Evolutionary conservation across 2,888 invertebrate species (phyloP).

Genomic region (Erynnis tages): DNA sequence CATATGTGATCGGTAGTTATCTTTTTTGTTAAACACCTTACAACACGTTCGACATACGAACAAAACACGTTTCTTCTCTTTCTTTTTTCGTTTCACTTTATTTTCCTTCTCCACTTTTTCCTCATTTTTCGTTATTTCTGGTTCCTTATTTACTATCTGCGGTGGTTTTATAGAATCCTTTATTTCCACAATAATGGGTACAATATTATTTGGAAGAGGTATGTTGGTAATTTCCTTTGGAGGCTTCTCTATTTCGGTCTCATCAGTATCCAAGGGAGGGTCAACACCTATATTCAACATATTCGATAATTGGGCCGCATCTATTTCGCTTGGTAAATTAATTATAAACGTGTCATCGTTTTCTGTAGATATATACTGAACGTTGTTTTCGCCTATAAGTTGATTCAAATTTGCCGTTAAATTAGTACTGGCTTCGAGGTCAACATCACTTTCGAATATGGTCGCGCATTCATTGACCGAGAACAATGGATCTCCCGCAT

Average conservation of each 20-base stretch:
- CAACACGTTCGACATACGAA: slow-evolving; percentile 62
- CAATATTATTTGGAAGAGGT: slow-evolving; percentile 31
- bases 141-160: neutral
- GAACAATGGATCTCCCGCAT: slow-evolving; percentile 41
- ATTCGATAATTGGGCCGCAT: slow-evolving; percentile 68
- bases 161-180: neutral
- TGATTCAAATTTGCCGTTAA: slow-evolving; percentile 74
- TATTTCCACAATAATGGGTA: slow-evolving; percentile 43
- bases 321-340: slow-evolving; percentile 70
- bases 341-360: slow-evolving; percentile 76
- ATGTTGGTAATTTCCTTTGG: slow-evolving; percentile 2
- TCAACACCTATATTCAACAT: slow-evolving; percentile 69
- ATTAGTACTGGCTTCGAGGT: slow-evolving; percentile 71
- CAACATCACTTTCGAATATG: slow-evolving; percentile 74
- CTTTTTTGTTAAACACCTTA: slow-evolving; percentile 64
- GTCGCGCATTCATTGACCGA: slow-evolving; percentile 70
- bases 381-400: slow-evolving; percentile 69
- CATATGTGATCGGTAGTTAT: slow-evolving; percentile 68
- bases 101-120: slow-evolving; percentile 24
- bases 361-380: slow-evolving; percentile 73
- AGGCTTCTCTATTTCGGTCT: neutral
- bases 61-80: slow-evolving; percentile 45
- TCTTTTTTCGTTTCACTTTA: slow-evolving; percentile 33
- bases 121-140: slow-evolving; percentile 33
- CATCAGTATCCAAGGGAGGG: slow-evolving; percentile 35